phyloP scores from a whole-genome alignment of 2,797 vertebrate genomes.

The Spinus olivaceus region DNA sequence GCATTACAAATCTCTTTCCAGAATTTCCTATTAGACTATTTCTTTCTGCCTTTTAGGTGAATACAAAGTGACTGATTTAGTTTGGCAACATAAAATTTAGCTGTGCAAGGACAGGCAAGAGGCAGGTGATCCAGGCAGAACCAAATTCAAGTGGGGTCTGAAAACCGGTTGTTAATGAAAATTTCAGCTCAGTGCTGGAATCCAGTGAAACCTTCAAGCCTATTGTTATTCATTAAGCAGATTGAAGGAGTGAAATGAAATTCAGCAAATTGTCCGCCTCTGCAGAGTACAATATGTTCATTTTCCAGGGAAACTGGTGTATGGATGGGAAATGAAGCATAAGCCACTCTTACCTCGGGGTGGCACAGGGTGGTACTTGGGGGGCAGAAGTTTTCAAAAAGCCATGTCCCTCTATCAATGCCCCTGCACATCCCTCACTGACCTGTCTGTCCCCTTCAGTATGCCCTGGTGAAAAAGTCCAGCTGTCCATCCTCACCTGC shows the following conservation, averaged over 20 bases:
- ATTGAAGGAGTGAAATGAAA: constrained; percentile 54
- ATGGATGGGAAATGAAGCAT: background rate
- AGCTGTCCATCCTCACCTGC: background rate
- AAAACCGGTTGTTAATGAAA: background rate
- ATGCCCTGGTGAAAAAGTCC: background rate
- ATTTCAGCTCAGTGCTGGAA: background rate
- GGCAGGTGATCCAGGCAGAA: background rate
- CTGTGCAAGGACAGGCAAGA: background rate
- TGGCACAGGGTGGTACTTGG: rapidly evolving
- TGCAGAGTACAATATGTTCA: constrained; percentile 53
- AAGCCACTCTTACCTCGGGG: background rate
- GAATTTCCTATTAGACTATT: background rate
- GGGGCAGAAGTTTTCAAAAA: background rate
- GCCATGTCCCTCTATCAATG: background rate
- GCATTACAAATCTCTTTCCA: background rate
- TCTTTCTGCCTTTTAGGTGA: background rate
- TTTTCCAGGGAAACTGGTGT: background rate
- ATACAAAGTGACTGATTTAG: background rate
- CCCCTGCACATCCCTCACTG: background rate
- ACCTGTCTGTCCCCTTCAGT: background rate
- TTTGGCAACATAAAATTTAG: background rate
- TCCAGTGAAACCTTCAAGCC: constrained; percentile 26
- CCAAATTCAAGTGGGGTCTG: background rate
- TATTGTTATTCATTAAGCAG: constrained; percentile 63
- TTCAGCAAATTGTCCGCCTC: constrained; percentile 53